phyloP scores from a whole-genome alignment of 2,797 vertebrate genomes.

The Falco novaeseelandiae region DNA sequence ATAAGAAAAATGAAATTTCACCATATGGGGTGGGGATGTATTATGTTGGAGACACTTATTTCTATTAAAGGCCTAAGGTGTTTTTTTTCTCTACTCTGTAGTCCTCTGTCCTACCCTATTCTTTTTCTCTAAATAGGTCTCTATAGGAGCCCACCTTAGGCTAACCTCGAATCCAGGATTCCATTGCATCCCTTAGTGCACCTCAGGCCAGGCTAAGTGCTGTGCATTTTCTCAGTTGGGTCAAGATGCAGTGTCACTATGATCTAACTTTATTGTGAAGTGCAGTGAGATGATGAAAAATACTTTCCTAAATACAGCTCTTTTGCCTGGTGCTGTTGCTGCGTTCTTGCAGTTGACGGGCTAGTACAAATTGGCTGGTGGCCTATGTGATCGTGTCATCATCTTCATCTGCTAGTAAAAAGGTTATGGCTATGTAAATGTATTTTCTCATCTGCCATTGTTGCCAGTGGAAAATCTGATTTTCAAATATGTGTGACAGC shows the following conservation, averaged over 20 bases:
- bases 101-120: neutral
- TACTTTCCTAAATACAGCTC: neutral
- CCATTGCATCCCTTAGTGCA: neutral
- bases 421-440: neutral
- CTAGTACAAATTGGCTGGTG: neutral
- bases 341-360: neutral
- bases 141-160: neutral
- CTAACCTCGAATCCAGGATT: neutral
- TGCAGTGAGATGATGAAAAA: neutral
- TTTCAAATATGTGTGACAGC: neutral
- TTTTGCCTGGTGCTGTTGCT: neutral
- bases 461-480: neutral
- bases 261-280: neutral
- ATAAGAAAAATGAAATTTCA: neutral
- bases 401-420: neutral
- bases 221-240: neutral
- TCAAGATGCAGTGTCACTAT: neutral
- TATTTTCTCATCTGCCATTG: neutral
- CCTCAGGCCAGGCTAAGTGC: neutral
- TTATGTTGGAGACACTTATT: neutral
- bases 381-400: neutral
- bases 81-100: neutral
- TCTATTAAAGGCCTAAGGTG: neutral
- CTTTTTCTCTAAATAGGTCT: fast-evolving
- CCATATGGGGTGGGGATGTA: fast-evolving